Base-by-base conservation (phyloP, 2,113 vertebrate species). In the Pterocles gutturalis region DNA sequence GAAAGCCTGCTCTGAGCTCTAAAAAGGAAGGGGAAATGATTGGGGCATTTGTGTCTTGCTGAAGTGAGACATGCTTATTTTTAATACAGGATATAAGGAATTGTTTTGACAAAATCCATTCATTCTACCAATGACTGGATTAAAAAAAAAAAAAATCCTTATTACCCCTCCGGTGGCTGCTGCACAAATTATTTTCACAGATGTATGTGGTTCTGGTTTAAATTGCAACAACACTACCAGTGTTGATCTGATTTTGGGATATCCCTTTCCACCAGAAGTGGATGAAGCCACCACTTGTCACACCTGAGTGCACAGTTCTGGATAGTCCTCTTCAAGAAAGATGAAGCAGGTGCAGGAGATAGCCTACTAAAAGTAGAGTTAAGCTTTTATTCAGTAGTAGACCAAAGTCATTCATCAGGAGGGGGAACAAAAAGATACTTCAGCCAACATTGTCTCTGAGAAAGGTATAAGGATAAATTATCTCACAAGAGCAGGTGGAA, bases 101-200 rank as follows among this genome's bases (percentile, higher is more conserved):
- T 89, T 92, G 71, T 92, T 96, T 91, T 86, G 87, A 96, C 93
- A 95, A 87, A 91, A 87, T 75, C 69, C 76, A 92, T 89, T 95
- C 83, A 89, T 94, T 91, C 83, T 75, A 91, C 80, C 80, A 81
- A 75, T 71, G 80, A 75, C 77, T 75, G 69, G 76, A 88, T 90
- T 85, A 43, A 64, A 81, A 90, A 71, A 72, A 62, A 34, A 60
- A 62, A 36, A 60, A 46, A n/a, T 11, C 83, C 92, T 95, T 96
- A 95, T 94, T 92, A 95, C 72, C 60, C 86, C 89, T 95, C 86
- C 43, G 70, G 89, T 84, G 94, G 79, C 81, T 76, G 80, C 84
- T 83, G 45, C 65, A 94, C 65, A 93, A 85, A 95, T 89, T 85
- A 61, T 89, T 97, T 96, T 95, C 85, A 81, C 96, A 97, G 96